Evolutionary conservation across 1,140 invertebrate genomes (phyloP), one percentile per base, ranked within the genome.

Genomic region (Eriosoma lanigerum): DNA sequence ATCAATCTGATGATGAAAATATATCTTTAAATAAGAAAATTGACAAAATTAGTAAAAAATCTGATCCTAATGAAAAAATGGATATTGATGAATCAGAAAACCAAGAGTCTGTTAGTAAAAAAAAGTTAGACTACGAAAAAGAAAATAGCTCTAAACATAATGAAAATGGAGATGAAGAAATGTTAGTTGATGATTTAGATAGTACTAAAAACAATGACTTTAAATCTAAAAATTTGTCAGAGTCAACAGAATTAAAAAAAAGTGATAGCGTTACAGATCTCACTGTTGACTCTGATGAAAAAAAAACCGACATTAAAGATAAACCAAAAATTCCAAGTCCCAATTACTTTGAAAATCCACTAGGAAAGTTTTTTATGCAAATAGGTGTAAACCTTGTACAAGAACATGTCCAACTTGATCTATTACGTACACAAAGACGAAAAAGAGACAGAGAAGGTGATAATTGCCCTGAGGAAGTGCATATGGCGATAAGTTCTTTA

Each of bases 331-430:
- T 81, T 75, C 82, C 82, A 80, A 82, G 81, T 82, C 32, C 83
- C 80, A 83, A 82, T 44, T 95, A 95, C 85, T 96, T 96, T 86
- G 92, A 95, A 82, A 91, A 93, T 85, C 91, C 95, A 4, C 86
- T 96, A 58, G 95, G 96, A 4, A 95, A 95, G 85, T 96, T 98
- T 85, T 94, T 98, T 83, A 93, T 94, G 86, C 94, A 96, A 84
- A 93, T 98, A 82, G 96, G 96, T 12, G 88, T 94, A 70, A 95
- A 93, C 85, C 88, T 97, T 81, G 95, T 96, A 2, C 94, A 96
- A 85, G 95, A 98, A 85, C 94, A 91, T 86, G 96, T 97, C 10
- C 96, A 98, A 87, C 91, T 90, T 48, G 96, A 98, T 88, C 87
- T 97, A 68, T 87, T 97, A 62, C 90, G 93, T 81, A 91, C 94